These are phyloP conservation scores for Patella depressa DNA, from an alignment of 2,888 invertebrate species.

Conservation along the genomic window DNA sequence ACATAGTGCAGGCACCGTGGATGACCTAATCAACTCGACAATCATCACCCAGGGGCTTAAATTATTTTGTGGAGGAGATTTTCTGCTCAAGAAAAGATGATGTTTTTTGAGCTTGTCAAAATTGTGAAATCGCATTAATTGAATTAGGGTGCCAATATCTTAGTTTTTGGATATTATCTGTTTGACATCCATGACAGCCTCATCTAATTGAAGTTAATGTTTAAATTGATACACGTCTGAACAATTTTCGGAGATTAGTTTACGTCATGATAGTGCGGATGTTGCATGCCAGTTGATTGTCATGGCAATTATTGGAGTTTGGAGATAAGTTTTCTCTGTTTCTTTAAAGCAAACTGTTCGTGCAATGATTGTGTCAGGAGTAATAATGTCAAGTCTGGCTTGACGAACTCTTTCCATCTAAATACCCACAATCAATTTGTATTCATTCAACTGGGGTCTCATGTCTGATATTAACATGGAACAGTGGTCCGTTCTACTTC, in stretches of 20 bases:
- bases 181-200: too few species aligned
- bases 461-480: too few species aligned
- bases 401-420: background rate
- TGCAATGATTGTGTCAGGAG: background rate
- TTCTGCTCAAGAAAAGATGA: too few species aligned
- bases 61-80: too few species aligned
- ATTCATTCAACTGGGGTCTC: background rate
- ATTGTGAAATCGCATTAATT: too few species aligned
- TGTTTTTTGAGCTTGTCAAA: too few species aligned
- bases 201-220: constrained; percentile 8
- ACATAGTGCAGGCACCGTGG: too few species aligned
- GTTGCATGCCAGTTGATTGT: constrained; percentile 5
- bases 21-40: too few species aligned
- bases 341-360: background rate
- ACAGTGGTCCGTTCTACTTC: too few species aligned
- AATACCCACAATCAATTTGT: constrained; percentile 1
- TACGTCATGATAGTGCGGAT: background rate
- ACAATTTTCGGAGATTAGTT: background rate
- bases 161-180: too few species aligned
- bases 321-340: background rate
- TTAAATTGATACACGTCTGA: constrained; percentile 2
- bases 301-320: background rate
- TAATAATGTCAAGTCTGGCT: constrained; percentile 2
- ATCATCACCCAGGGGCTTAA: too few species aligned
- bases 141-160: too few species aligned